These are phyloP conservation scores for Turnix velox DNA, from an alignment of 2,113 vertebrate species.

Conservation along the genomic window DNA sequence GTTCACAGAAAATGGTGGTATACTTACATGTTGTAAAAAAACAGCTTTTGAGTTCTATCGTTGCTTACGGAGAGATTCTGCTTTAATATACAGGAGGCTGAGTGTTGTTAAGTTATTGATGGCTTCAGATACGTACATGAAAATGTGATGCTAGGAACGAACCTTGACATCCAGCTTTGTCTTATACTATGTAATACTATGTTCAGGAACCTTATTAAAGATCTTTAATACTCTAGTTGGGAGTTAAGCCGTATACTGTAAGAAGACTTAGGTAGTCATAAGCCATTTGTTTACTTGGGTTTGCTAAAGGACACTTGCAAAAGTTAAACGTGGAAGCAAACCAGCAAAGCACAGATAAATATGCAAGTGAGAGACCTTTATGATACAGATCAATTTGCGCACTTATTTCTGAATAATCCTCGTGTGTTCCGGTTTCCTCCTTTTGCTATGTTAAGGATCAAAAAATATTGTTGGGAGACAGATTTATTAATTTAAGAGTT, in stretches of 20 bases:
- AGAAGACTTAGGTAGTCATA: background rate
- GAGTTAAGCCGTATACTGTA: background rate
- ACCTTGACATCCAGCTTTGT: rapidly evolving
- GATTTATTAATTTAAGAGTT: background rate
- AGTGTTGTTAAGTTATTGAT: background rate
- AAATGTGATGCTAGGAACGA: background rate
- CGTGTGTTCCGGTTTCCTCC: rapidly evolving
- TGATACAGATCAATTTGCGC: background rate
- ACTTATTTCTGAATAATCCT: background rate
- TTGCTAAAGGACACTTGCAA: background rate
- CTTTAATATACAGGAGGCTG: background rate
- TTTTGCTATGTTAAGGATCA: background rate
- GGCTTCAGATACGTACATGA: rapidly evolving
- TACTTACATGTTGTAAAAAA: rapidly evolving
- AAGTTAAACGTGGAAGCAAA: background rate
- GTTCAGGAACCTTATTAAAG: background rate
- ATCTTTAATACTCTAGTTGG: background rate
- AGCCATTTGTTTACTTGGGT: background rate
- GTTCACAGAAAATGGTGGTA: background rate
- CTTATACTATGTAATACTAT: rapidly evolving
- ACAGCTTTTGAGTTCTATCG: rapidly evolving
- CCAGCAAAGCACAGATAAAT: background rate
- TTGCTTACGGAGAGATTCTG: background rate
- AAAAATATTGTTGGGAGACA: background rate
- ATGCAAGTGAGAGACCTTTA: background rate